phyloP scores from a whole-genome alignment of 2,888 invertebrate species.

The Drosophila ochracea region DNA sequence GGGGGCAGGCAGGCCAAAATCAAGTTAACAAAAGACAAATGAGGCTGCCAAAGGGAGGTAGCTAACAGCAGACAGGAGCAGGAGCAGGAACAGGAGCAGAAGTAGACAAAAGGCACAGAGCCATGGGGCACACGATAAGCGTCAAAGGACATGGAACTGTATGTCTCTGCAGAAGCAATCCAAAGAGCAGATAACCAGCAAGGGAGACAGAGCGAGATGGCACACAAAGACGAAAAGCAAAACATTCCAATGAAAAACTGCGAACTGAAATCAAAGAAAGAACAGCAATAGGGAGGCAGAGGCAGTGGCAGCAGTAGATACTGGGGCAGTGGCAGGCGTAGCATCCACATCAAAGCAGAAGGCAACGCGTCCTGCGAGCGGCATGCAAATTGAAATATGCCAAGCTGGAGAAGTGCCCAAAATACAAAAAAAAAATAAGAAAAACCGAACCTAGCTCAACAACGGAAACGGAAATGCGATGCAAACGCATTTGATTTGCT shows the following conservation, averaged over 20 bases:
- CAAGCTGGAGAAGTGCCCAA: conserved; percentile 30
- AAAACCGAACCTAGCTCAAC: conserved; percentile 64
- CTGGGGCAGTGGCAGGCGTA: not conserved
- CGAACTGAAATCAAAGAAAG: conserved; percentile 25
- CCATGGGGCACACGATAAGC: conserved; percentile 60
- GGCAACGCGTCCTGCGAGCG: conserved; percentile 73
- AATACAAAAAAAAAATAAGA: conserved; percentile 14
- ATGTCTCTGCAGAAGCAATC: conserved; percentile 23
- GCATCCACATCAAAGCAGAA: conserved; percentile 70
- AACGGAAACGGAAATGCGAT: conserved; percentile 61
- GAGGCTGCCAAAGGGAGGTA: conserved; percentile 11
- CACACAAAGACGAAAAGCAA: conserved; percentile 4
- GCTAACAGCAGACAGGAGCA: not conserved
- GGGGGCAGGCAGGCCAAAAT: conserved; percentile 47
- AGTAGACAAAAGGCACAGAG: conserved; percentile 12
- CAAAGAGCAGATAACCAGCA: conserved; percentile 21
- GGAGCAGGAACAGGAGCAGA: not conserved
- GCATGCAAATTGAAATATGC: conserved; percentile 72
- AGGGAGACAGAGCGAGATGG: not conserved
- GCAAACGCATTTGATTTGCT: conserved; percentile 73
- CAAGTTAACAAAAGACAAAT: conserved; percentile 73
- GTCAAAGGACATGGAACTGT: conserved; percentile 69
- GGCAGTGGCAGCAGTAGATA: not conserved
- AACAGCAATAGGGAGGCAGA: not conserved
- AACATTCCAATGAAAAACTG: conserved; percentile 41